Evolutionary conservation across 2,888 invertebrate species (phyloP).

Genomic region (Euzetes globulus): DNA sequence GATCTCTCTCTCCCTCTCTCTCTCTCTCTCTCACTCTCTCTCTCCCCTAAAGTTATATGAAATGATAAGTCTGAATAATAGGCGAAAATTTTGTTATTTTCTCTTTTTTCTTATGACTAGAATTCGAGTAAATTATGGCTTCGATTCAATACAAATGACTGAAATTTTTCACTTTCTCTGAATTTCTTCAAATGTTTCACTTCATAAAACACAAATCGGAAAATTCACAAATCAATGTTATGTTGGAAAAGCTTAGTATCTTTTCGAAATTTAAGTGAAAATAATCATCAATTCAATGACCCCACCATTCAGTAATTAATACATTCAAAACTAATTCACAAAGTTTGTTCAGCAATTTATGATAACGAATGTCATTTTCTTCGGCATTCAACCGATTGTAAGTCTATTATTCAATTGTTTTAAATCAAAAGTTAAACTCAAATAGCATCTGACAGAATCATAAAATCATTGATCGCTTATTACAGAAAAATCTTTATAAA

Average conservation of each 20-base stretch:
- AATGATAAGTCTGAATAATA: constrained; percentile 15
- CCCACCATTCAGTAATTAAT: too few species aligned
- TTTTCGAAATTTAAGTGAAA: too few species aligned
- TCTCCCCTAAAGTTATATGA: background rate
- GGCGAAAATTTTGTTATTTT: background rate
- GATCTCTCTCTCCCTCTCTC: too few species aligned
- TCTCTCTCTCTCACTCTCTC: background rate
- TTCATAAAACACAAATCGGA: background rate
- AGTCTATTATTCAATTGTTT: background rate
- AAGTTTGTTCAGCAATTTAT: too few species aligned
- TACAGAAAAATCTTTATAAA: background rate
- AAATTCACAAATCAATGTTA: background rate
- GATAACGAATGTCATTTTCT: too few species aligned
- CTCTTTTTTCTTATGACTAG: background rate
- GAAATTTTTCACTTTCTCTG: background rate
- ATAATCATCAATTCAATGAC: too few species aligned
- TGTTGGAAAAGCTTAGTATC: background rate
- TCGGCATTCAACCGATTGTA: too few species aligned
- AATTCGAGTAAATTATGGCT: background rate
- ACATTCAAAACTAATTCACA: too few species aligned
- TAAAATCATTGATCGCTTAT: background rate
- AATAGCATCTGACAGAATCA: background rate
- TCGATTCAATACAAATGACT: constrained; percentile 7
- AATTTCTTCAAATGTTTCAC: background rate
- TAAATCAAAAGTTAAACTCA: background rate